Evolutionary conservation across 2,113 vertebrate species (phyloP).

Genomic region (Uria lomvia): DNA sequence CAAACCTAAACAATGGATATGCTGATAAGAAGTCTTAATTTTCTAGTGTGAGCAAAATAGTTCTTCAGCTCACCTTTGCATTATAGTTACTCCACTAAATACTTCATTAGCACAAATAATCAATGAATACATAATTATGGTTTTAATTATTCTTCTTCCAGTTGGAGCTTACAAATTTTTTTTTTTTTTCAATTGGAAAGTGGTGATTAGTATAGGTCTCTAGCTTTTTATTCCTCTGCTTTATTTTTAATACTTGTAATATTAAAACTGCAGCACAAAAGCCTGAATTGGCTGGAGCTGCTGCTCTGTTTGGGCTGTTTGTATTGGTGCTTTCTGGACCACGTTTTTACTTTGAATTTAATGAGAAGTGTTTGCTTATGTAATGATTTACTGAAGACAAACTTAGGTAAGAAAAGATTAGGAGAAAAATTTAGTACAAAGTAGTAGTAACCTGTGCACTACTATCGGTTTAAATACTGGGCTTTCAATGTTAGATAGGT

Average conservation of each 20-base stretch:
- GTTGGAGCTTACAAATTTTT: neutral
- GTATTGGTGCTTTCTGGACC: neutral
- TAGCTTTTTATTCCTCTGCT: neutral
- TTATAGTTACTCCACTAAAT: neutral
- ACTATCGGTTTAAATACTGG: neutral
- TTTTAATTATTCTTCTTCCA: neutral
- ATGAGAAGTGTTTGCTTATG: neutral
- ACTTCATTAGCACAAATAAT: neutral
- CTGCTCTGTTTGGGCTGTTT: neutral
- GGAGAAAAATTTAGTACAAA: neutral
- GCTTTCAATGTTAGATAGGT: neutral
- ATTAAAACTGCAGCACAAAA: neutral
- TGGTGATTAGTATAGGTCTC: neutral
- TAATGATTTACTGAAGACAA: neutral
- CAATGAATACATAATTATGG: neutral
- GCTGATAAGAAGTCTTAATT: slow-evolving; percentile 47
- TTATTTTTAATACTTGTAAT: neutral
- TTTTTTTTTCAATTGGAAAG: neutral
- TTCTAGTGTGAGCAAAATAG: neutral
- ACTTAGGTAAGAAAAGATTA: neutral
- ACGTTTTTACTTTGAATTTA: neutral
- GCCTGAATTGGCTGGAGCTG: neutral
- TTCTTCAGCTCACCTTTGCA: neutral
- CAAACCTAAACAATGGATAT: slow-evolving; percentile 4
- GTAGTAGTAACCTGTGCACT: neutral